These are phyloP conservation scores for Volucella zonaria DNA, from an alignment of 2,888 invertebrate species.

Conservation along the genomic window DNA sequence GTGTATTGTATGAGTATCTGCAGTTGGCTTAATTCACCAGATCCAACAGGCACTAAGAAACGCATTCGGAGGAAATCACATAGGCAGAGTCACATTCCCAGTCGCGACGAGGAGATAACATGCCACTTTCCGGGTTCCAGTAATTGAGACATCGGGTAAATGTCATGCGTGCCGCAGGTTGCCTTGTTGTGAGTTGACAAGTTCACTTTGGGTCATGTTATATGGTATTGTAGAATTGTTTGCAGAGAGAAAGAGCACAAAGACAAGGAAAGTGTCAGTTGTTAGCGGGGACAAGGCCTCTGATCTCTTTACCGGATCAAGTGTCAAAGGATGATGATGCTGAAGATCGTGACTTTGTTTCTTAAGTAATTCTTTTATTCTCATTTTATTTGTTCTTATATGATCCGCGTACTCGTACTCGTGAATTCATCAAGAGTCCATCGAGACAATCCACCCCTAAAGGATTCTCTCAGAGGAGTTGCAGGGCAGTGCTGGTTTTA, in stretches of 20 bases:
- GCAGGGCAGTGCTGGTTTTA: background rate
- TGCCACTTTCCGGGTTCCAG: conserved; percentile 38
- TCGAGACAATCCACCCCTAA: conserved; percentile 49
- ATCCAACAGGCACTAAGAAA: conserved; percentile 34
- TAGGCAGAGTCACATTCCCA: background rate
- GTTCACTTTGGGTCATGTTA: conserved; percentile 68
- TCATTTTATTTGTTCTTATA: conserved; percentile 47
- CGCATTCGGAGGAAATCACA: conserved; percentile 59
- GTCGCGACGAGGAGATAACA: conserved; percentile 27
- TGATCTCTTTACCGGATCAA: conserved; percentile 57
- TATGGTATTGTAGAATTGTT: background rate
- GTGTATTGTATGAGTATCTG: background rate
- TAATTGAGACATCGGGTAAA: conserved; percentile 72
- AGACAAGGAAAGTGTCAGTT: background rate
- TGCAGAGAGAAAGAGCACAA: background rate
- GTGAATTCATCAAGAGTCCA: conserved; percentile 54
- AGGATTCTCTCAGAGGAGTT: conserved; percentile 36
- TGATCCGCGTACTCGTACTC: conserved; percentile 25
- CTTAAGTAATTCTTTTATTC: conserved; percentile 6
- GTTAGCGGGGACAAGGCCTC: conserved; percentile 27
- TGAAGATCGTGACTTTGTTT: conserved; percentile 55
- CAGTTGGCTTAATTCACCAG: conserved; percentile 38
- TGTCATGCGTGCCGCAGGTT: conserved; percentile 70
- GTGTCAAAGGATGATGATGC: conserved; percentile 53
- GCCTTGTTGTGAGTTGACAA: conserved; percentile 45